Evolutionary conservation across 2,797 vertebrate species (phyloP).

Genomic region (Phrynocephalus forsythii): DNA sequence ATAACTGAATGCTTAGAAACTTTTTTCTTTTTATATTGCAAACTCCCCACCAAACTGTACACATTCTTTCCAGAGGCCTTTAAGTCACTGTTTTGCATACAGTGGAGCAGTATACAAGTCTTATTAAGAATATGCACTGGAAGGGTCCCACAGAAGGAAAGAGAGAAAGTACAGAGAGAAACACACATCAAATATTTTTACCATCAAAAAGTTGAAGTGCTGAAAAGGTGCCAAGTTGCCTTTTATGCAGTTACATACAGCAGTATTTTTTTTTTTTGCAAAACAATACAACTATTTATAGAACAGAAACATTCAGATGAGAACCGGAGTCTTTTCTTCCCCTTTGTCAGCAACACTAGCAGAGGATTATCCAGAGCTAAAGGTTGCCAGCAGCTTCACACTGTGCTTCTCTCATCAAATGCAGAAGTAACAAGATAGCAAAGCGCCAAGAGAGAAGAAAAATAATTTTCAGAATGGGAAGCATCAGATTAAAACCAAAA

Average conservation of each 20-base stretch:
- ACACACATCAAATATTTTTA: not conserved
- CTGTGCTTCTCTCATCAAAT: constrained; percentile 31
- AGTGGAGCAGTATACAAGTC: not conserved
- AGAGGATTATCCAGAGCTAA: constrained; percentile 21
- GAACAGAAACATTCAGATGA: constrained; percentile 24
- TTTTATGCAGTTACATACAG: not conserved
- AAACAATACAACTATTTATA: constrained; percentile 28
- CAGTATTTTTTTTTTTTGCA: constrained; percentile 4
- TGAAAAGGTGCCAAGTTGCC: not conserved
- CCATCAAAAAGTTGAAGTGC: not conserved
- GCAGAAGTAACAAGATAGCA: constrained; percentile 26
- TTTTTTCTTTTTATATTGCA: not conserved
- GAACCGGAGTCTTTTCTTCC: constrained; percentile 15
- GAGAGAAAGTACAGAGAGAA: not conserved
- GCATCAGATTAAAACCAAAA: constrained; percentile 31
- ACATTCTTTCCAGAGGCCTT: not conserved
- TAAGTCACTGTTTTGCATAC: not conserved
- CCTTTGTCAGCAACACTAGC: constrained; percentile 39
- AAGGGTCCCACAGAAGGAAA: not conserved
- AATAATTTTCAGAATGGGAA: constrained; percentile 23
- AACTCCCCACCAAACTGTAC: not conserved
- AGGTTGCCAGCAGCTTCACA: constrained; percentile 26
- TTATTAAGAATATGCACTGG: not conserved
- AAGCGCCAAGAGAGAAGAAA: constrained; percentile 26
- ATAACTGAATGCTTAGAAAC: no score